Evolutionary conservation across 2,113 vertebrate genomes (phyloP), one percentile per base, ranked within the genome.

Genomic region (Eubucco bourcierii): DNA sequence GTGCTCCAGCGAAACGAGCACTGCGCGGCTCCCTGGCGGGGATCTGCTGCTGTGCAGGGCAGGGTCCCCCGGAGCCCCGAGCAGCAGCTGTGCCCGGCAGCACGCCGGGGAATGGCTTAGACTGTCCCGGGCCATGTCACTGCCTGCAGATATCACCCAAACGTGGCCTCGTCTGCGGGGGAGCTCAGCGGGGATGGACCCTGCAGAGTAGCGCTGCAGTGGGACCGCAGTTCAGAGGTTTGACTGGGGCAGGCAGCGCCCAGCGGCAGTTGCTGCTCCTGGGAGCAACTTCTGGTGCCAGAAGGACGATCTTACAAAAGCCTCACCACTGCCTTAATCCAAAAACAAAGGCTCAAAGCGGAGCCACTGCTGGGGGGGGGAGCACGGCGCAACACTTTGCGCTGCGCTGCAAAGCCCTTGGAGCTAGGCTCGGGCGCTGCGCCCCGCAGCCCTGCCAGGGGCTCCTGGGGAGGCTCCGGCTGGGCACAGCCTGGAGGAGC

Each of bases 131-230:
- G 21, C 56, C 58, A 7, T 61, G 79, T 28, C 65, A 39, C 83
- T 31, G 85, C 81, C 88, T 47, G 53, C 91, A 94, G 50, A 52
- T 52, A 60, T 83, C 96, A 90, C 53, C 65, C 76, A 82, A 94
- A 90, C 13, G 59, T 27, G 58, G 61, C 44, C 64, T 84, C 91
- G 56, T 70, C 70, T 76, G 47, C 71, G 37, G 65, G 65, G 47
- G 75, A 78, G 89, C 88, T 71, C 50, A 23, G 50, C 50, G 12
- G 50, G 50, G 50, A 23, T 17, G 44, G 44, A 18, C 44, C 44
- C 71, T 89, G 77, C 41, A 53, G 92, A 83, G 93, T 84, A 77
- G 78, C 28, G 64, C 84, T 79, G 76, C 67, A 16, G 85, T 82
- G 93, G 68, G 80, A 72, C 71, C 50, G 44, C 85, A 85, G 94